phyloP scores from a whole-genome alignment of 2,797 vertebrate species.

The Chelmon rostratus region DNA sequence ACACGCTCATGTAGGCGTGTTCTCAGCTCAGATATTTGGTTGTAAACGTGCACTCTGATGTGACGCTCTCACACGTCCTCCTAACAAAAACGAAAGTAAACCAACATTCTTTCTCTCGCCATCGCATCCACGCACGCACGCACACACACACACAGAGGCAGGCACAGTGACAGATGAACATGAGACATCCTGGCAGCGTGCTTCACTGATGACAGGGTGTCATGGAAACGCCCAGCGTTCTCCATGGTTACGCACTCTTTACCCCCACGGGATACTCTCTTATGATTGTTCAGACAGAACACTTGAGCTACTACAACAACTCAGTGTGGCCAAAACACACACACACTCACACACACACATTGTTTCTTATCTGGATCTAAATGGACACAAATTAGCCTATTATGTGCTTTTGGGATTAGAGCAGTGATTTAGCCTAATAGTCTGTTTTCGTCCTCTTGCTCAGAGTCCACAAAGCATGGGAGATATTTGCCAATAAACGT shows the following conservation, averaged over 20 bases:
- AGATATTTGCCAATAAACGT: conserved; percentile 59
- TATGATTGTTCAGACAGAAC: conserved; percentile 74
- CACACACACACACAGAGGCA: conserved; percentile 31
- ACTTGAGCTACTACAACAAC: conserved; percentile 71
- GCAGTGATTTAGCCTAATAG: conserved; percentile 69
- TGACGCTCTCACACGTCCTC: conserved; percentile 24
- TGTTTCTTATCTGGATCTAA: conserved; percentile 74
- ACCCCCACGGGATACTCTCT: conserved; percentile 73
- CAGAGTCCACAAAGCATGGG: conserved; percentile 39
- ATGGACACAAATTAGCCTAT: conserved; percentile 78
- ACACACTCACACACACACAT: conserved; percentile 42
- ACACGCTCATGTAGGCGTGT: not conserved
- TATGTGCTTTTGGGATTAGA: conserved; percentile 78
- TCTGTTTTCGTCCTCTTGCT: conserved; percentile 61
- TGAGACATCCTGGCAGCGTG: conserved; percentile 72
- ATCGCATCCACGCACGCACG: conserved; percentile 4
- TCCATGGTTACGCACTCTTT: conserved; percentile 82
- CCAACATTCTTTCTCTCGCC: conserved; percentile 14
- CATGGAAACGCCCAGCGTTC: conserved; percentile 82
- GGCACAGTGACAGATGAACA: conserved; percentile 71
- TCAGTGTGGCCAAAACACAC: conserved; percentile 52
- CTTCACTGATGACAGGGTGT: conserved; percentile 77
- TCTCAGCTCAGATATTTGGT: conserved; percentile 28
- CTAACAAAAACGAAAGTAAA: conserved; percentile 44
- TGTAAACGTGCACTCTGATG: conserved; percentile 22